A percentile compares a stretch with the other conserved stretches of the same genome.
Evolutionary conservation across 2,888 invertebrate genomes (phyloP).

Genomic region (Scaptomyza flava): DNA sequence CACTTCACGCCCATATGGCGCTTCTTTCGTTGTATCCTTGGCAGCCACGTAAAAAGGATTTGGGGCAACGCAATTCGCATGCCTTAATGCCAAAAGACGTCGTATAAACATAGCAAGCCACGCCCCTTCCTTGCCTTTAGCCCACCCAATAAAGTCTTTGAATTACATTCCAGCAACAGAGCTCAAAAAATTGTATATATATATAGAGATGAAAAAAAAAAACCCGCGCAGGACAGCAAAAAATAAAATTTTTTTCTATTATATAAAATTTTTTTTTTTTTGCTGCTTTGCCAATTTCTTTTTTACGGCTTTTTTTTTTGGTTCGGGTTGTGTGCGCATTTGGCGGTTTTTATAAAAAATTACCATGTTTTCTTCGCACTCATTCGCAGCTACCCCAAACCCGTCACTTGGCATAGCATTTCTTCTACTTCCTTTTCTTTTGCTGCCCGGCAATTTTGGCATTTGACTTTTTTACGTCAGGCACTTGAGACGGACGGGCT

Average conservation of each 20-base stretch:
- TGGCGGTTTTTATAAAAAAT: conserved; percentile 80
- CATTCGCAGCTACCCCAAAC: conserved; percentile 49
- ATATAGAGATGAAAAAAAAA: conserved; percentile 38
- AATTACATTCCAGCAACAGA: conserved; percentile 55
- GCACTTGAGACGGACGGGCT: conserved; percentile 66
- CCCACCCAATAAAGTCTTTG: conserved; percentile 62
- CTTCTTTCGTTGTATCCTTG: conserved; percentile 61
- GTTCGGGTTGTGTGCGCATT: conserved; percentile 79
- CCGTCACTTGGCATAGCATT: conserved; percentile 49
- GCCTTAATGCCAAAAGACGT: conserved; percentile 79
- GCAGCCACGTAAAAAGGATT: conserved; percentile 74
- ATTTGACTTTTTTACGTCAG: conserved; percentile 77
- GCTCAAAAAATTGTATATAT: conserved; percentile 16
- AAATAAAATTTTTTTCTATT: conserved; percentile 30
- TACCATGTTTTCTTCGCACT: conserved; percentile 78
- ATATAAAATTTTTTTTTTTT: conserved; percentile 38
- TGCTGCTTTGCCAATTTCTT: conserved; percentile 47
- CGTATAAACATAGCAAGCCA: conserved; percentile 73
- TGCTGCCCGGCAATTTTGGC: conserved; percentile 69
- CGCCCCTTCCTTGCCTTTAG: conserved; percentile 36
- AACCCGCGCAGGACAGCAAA: conserved; percentile 65
- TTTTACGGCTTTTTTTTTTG: conserved; percentile 49
- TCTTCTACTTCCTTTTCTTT: conserved; percentile 26
- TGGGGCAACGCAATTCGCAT: conserved; percentile 74
- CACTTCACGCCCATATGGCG: conserved; percentile 50